Base-by-base conservation (phyloP, 2,888 invertebrate genomes). In the Mongoloraphidia duomilia region DNA sequence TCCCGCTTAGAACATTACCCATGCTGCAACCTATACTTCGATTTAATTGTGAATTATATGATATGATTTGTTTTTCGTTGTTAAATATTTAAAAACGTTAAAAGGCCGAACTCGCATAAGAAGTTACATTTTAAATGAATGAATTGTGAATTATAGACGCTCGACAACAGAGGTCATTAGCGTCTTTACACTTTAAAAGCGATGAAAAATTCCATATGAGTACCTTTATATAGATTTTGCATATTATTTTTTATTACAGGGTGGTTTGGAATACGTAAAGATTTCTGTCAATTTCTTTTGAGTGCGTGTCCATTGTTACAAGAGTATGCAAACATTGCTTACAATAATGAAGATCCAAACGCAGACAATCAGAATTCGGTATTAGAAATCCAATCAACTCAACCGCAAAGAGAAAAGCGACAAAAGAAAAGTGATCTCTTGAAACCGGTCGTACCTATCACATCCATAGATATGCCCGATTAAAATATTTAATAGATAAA, bases 251-350 rank as follows among this genome's bases (percentile, higher is more conserved):
- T 52, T 56, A 59, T 75, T 76, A 50, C 69, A 93, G 92, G 95
- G 95, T 96, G 96, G 97, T 98, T 97, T 69, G 98, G 96, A 47
- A 89, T 98, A 59, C 79, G 96, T 45, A 94, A 94, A 73, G 96
- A 95, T 64, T 94, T 98, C 66, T 96, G 95, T 65, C 90, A 91
- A 60, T 96, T 95, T 68, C 75, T 98, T n/a, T 72, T 98, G 35
- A 89, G 91, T 47, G 81, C 88, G 11, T 95, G 94, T 70, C 97
- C 97, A 1, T 76, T 94, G 54, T 75, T 98, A 41, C 95, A 96
- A 73, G 95, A 97, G 64, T 98, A 98, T 67, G 97, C 95, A 14
- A 98, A 98, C 69, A 95, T 98, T 58, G 92, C 95, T 8, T 97
- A 97, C 68, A 84, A 81, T 66, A 82, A 78, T 56, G 84, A 79